Evolutionary conservation across 2,888 invertebrate species (phyloP).

Genomic region (Hirudinaria manillensis): DNA sequence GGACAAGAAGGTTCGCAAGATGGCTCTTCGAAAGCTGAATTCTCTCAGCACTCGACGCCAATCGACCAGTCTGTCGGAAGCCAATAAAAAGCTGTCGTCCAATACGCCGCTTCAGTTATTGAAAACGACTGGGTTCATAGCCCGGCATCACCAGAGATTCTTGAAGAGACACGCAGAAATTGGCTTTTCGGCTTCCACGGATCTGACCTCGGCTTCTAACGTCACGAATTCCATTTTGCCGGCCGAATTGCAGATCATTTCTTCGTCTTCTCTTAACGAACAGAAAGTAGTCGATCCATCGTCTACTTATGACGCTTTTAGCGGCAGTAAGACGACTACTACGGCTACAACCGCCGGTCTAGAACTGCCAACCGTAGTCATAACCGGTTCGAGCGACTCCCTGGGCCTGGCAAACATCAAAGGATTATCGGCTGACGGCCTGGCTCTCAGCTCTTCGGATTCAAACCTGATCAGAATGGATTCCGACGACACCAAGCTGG

Average conservation of each 20-base stretch:
- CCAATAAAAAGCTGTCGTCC: background rate
- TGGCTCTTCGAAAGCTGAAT: conserved; percentile 21
- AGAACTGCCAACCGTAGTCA: background rate
- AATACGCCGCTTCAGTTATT: background rate
- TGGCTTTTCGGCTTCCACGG: background rate
- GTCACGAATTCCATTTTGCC: too few species aligned
- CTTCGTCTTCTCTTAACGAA: background rate
- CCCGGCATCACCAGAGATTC: background rate
- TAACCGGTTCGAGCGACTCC: background rate
- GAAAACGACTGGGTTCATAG: conserved; percentile 6
- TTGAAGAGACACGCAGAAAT: background rate
- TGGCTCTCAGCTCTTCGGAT: background rate
- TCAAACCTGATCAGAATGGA: too few species aligned
- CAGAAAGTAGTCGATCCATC: background rate
- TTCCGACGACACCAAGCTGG: too few species aligned
- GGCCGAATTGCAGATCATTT: too few species aligned
- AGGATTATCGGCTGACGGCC: background rate
- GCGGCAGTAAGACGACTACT: background rate
- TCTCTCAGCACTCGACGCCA: background rate
- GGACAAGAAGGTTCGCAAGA: background rate
- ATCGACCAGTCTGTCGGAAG: background rate
- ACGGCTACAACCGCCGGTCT: background rate
- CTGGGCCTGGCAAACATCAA: conserved; percentile 1
- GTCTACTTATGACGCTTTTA: background rate
- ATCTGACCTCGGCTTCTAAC: background rate